phyloP scores from a whole-genome alignment of 1,140 invertebrate species.

The Gryon sp. region DNA sequence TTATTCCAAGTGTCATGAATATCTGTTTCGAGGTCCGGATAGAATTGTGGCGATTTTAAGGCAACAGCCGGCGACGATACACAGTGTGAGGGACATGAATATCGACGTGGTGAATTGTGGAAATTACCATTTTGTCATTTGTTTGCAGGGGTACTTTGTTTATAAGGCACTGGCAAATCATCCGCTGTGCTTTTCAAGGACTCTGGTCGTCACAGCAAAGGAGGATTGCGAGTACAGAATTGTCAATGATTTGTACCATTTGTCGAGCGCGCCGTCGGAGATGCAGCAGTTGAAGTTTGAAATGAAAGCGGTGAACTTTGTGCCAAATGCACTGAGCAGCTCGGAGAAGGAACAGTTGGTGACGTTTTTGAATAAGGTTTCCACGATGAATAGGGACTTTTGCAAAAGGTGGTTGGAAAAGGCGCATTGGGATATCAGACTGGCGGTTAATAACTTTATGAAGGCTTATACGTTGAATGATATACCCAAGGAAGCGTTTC shows the following conservation, averaged over 20 bases:
- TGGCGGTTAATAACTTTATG: conserved; percentile 72
- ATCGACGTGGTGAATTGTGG: conserved; percentile 71
- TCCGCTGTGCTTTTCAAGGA: conserved; percentile 72
- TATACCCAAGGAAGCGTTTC: conserved; percentile 72
- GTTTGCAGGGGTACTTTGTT: conserved; percentile 73
- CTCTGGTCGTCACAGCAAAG: conserved; percentile 71
- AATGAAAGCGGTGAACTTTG: conserved; percentile 64
- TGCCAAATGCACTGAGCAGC: conserved; percentile 69
- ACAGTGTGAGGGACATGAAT: conserved; percentile 70
- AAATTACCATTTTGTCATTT: conserved; percentile 63
- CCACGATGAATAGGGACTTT: conserved; percentile 72
- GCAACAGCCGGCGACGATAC: conserved; percentile 71
- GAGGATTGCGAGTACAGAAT: conserved; percentile 77
- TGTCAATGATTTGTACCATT: conserved; percentile 75
- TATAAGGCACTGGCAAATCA: conserved; percentile 66
- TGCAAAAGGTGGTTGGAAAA: conserved; percentile 69
- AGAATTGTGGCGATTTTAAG: conserved; percentile 71
- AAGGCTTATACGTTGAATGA: conserved; percentile 73
- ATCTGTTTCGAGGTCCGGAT: conserved; percentile 72
- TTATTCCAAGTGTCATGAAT: conserved; percentile 77
- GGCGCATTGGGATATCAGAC: conserved; percentile 72
- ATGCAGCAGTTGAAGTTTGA: conserved; percentile 38
- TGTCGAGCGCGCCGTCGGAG: conserved; percentile 66
- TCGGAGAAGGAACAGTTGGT: conserved; percentile 74
- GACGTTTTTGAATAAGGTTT: conserved; percentile 70